Evolutionary conservation across 2,113 vertebrate species (phyloP), one percentile per base, ranked within the genome.

Genomic region (Cyanocitta stelleri): DNA sequence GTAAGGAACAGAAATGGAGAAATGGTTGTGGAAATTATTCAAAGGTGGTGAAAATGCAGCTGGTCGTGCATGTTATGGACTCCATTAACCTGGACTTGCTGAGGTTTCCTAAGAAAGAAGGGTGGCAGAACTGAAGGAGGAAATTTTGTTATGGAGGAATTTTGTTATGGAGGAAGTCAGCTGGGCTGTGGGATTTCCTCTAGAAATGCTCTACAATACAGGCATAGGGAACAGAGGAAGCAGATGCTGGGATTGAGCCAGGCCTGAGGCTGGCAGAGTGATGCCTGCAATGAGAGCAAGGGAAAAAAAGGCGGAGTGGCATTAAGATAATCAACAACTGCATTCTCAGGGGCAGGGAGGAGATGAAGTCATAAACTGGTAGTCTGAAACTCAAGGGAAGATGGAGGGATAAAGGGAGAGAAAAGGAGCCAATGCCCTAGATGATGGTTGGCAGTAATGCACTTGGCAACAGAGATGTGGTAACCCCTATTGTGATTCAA

Each of bases 341-440:
- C 41, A 82, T 85, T 95, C 86, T 89, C 3, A 1, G 33, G 33
- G 48, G 35, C 68, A 95, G 93, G 83, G 89, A 95, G 71, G 56
- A 85, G 61, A 88, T 82, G 84, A 84, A 95, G 56, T 90, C 52
- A 92, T 89, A 81, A 93, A 85, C 44, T 81, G 55, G 58, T 71
- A 78, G 64, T 75, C 80, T 92, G 93, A 95, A 96, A 95, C 89
- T 92, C 35, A 51, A 75, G 73, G 41, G 56, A 78, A 93, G 94
- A 95, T 75, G 73, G 55, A 90, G 48, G 83, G 94, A 97, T 96
- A 95, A 93, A 85, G 48, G 26, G 66, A 79, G 71, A 87, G 23
- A 78, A 46, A 73, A 90, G 44, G 33, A 90, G 46, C 12, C 7
- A 5, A 35, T 71, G 73, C 51, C 19, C 33, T 29, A 78, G 29